phyloP scores from a whole-genome alignment of 2,113 vertebrate genomes.

The Oceanodroma tethys region DNA sequence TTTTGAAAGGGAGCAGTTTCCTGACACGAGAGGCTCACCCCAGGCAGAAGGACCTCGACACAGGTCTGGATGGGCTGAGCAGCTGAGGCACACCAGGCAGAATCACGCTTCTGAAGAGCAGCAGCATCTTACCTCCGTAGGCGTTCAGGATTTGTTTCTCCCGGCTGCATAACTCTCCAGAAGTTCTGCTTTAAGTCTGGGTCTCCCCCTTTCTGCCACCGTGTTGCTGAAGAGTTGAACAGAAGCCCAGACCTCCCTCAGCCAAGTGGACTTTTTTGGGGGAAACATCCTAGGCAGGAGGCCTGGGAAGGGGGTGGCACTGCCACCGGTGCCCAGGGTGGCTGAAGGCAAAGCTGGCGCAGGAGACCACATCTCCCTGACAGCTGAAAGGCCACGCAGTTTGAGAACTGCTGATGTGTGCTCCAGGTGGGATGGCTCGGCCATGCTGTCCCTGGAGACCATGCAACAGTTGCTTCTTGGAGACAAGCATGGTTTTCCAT shows the following conservation, averaged over 20 bases:
- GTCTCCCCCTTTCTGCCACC: background rate
- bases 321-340: background rate
- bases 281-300: background rate
- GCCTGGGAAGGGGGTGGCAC: background rate
- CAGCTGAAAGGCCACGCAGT: background rate
- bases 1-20: background rate
- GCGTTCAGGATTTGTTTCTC: background rate
- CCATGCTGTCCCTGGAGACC: background rate
- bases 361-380: background rate
- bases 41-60: background rate
- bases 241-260: background rate
- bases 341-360: background rate
- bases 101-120: background rate
- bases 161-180: background rate
- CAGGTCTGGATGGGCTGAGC: background rate
- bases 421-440: background rate
- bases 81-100: background rate
- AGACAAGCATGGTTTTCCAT: background rate
- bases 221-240: background rate
- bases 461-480: background rate
- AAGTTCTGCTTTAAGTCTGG: background rate
- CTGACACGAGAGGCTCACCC: fast-evolving
- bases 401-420: background rate
- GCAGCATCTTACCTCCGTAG: background rate
- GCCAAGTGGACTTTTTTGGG: fast-evolving